Evolutionary conservation across 2,888 invertebrate genomes (phyloP), one percentile per base, ranked within the genome.

Genomic region (Neoscelio sp.): DNA sequence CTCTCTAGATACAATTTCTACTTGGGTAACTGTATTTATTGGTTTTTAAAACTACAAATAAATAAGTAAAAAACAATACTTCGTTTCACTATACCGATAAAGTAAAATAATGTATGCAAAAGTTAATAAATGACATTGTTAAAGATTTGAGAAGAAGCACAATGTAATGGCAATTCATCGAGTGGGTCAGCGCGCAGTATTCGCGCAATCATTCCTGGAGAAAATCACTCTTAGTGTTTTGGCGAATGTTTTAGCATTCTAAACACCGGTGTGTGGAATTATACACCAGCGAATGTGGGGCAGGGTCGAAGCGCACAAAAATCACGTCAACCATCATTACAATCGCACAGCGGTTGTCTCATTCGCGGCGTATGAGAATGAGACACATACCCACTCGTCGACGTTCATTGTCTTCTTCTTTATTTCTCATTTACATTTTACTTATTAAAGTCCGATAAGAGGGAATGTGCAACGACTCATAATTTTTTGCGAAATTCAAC

Each of bases 271-370:
- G 23, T 74, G 38, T 62, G 67, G 46, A 42, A 65, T 65, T 67
- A 67, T 67, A 30, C 20, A 5, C 26, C 17, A 23, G 28, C 20
- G 48, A 68, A 76, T 76, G 46, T 76, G 28, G 76, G 68, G 76
- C 76, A 76, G 76, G 76, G 76, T 76, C 76, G 46, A 52, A 62
- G 68, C 76, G 52, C 18, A 67, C 75, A 67, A 75, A 75, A 75
- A 75, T 75, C 67, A 67, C 58, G 23, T 42, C 42, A 50, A 60
- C 50, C 46, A 58, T 75, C 42, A 28, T 75, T 60, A 74, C 52
- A 60, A 58, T 60, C 60, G 13, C 33, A 30, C 48, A 30, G 35
- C 28, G 52, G 48, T 38, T 58, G 48, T 50, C 58, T 23, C 20
- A 30, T 17, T 10, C 44, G 15, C 13, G 17, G 13, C 62, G 13